Conservation (phyloP, 2,797 vertebrate genomes). For the Anableps anableps region DNA sequence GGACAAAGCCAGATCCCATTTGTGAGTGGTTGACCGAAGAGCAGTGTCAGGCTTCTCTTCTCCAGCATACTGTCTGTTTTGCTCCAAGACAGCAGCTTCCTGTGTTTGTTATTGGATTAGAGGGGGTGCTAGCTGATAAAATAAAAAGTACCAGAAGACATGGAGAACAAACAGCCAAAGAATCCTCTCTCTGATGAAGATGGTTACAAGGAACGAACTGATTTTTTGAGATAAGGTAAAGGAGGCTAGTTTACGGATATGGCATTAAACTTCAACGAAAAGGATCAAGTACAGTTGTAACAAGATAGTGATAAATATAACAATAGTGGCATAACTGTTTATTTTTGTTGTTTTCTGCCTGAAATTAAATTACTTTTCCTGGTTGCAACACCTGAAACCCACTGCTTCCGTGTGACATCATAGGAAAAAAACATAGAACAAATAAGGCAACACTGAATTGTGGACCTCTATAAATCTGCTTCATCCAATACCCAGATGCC, state of each 20-base stretch:
- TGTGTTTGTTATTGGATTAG: conserved; percentile 81
- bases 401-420: not conserved
- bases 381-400: not conserved
- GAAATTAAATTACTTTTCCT: not conserved
- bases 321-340: not conserved
- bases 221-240: not conserved
- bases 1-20: conserved; percentile 33
- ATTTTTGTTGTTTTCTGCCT: not conserved
- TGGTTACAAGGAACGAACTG: conserved; percentile 6
- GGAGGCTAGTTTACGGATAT: not conserved
- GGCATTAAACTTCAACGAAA: conserved; percentile 24
- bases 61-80: conserved; percentile 53
- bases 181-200: conserved; percentile 20
- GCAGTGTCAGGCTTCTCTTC: conserved; percentile 32
- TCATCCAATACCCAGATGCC: not conserved
- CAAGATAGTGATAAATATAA: not conserved
- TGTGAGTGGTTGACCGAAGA: conserved; percentile 26
- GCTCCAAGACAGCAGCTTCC: conserved; percentile 71
- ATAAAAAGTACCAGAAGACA: conserved; percentile 47
- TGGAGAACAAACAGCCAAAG: conserved; percentile 25
- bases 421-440: not conserved
- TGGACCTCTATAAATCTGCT: not conserved
- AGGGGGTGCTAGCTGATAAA: conserved; percentile 50
- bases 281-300: conserved; percentile 34
- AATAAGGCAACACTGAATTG: not conserved